Percentiles rank a stretch among this genome's conserved stretches.
Conservation (phyloP, 2,797 vertebrate genomes). For the Esox masquinongy region DNA sequence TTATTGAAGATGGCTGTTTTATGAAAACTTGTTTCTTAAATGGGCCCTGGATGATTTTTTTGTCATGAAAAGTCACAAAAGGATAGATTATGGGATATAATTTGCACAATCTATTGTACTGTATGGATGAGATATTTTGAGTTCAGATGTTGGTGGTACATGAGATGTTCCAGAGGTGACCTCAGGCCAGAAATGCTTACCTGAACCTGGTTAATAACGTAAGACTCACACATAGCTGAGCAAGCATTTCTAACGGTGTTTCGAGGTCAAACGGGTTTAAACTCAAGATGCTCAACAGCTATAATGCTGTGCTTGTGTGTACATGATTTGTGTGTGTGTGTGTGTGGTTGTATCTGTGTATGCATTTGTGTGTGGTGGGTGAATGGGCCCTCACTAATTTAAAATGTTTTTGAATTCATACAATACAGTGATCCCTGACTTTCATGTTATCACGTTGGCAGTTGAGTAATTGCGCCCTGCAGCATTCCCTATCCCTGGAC, state of each 20-base stretch:
- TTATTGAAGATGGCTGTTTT: neutral
- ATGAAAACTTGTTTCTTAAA: neutral
- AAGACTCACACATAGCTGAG: neutral
- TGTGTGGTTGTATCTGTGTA: neutral
- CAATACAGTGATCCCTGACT: constrained; percentile 60
- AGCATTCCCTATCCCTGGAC: constrained; percentile 61
- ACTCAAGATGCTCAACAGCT: neutral
- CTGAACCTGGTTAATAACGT: neutral
- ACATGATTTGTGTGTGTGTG: neutral
- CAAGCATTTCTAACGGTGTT: neutral
- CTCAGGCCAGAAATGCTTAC: neutral
- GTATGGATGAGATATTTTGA: neutral
- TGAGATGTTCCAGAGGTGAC: neutral
- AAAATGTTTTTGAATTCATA: constrained; percentile 46
- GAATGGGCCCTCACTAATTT: constrained; percentile 46
- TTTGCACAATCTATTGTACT: neutral
- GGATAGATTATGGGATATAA: too few species aligned
- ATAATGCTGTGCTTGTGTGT: neutral
- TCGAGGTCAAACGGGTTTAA: neutral
- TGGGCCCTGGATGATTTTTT: too few species aligned
- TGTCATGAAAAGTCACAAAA: too few species aligned
- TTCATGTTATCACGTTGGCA: constrained; percentile 69
- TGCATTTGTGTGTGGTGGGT: neutral
- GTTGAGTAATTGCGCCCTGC: constrained; percentile 72
- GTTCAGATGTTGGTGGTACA: neutral